Evolutionary conservation across 1,140 invertebrate genomes (phyloP), one percentile per base, ranked within the genome.

Genomic region (Drosophila tristis): DNA sequence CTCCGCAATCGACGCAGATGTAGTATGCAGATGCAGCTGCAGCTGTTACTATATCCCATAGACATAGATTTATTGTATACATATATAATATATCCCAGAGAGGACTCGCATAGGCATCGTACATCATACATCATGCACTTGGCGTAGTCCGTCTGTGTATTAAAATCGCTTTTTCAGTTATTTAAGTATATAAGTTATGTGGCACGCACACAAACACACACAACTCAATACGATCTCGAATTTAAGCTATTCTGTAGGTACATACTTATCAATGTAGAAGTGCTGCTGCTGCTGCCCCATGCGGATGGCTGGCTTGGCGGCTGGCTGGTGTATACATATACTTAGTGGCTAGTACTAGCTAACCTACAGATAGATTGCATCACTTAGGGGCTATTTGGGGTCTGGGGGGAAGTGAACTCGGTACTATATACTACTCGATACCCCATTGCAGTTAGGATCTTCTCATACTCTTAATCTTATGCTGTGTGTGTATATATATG

Each of bases 121-220:
- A 61, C 35, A 25, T 20, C 65, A 23, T 44, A 59, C 54, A 44
- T 67, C 55, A 25, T 57, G 2, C 8, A 3, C 11, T 11, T 13
- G 35, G 11, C 48, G 57, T 47, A 45, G 50, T 67, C 66, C 70
- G 60, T 65, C 23, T 25, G 23, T 9, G 9, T 35, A 65, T 87
- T 86, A 87, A 86, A 86, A 86, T 86, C 82, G 84, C 64, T 80
- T 59, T 63, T 80, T 25, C 26, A 64, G 61, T 56, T 63, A 70
- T 25, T 25, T 25, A 25, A 4, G 23, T 61, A 57, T 73, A 56
- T 75, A 67, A 63, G 54, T 79, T 43, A 64, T 67, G 64, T 74
- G 43, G 39, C 39, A 59, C 35, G 49, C 45, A 35, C 16, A 49
- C 48, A 23, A 26, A 20, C 8, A 51, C n/a, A 31, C 26, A 51